Conservation (phyloP, 2,888 invertebrate species). For the Drosophila robusta region DNA sequence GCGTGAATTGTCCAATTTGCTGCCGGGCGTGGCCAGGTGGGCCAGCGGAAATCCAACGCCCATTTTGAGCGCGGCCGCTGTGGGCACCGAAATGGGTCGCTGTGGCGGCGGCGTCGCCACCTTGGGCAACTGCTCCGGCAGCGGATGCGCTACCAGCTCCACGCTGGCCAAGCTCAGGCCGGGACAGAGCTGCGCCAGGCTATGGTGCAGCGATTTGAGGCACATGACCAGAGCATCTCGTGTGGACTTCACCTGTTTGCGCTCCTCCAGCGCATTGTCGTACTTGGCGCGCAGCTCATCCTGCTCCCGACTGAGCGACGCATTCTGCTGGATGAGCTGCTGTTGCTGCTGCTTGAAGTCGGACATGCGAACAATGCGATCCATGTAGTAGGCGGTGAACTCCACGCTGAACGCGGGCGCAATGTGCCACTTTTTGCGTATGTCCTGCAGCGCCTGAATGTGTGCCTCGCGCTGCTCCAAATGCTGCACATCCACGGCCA, state of each 20-base stretch:
- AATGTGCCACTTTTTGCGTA: conserved; percentile 97
- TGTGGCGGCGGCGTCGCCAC: conserved; percentile 83
- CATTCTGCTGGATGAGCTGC: conserved; percentile 90
- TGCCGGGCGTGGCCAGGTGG: conserved; percentile 87
- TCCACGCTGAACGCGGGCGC: conserved; percentile 97
- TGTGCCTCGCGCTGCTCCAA: conserved; percentile 94
- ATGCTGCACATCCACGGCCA: conserved; percentile 94
- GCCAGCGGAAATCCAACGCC: conserved; percentile 93
- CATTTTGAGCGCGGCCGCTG: conserved; percentile 94
- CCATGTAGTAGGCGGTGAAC: conserved; percentile 96
- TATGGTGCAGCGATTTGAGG: conserved; percentile 44
- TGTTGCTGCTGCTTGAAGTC: conserved; percentile 92
- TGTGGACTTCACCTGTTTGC: conserved; percentile 88
- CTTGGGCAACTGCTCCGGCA: conserved; percentile 81
- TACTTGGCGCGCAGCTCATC: conserved; percentile 90
- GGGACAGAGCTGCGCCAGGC: conserved; percentile 85
- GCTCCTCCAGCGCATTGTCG: conserved; percentile 89
- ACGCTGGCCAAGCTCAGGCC: conserved; percentile 87
- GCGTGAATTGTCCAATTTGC: conserved; percentile 90
- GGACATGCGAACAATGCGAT: conserved; percentile 92
- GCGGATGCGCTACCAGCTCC: conserved; percentile 86
- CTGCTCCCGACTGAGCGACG: conserved; percentile 91
- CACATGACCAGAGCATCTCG: conserved; percentile 80
- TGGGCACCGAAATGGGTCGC: conserved; percentile 91
- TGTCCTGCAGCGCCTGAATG: conserved; percentile 92